phyloP scores from a whole-genome alignment of 2,888 invertebrate genomes.

The Campopleginae sp. region DNA sequence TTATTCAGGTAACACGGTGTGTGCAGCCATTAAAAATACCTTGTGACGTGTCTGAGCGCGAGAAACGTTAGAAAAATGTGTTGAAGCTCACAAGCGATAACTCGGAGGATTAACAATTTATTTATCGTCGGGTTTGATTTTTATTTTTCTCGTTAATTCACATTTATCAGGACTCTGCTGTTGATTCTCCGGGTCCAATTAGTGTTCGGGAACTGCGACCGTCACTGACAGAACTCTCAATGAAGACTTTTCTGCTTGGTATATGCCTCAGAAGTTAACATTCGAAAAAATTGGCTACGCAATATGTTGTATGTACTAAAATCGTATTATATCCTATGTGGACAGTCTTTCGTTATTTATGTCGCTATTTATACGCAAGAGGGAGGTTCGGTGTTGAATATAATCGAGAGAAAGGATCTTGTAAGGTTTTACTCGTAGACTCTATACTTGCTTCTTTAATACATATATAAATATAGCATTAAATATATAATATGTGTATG shows the following conservation, averaged over 20 bases:
- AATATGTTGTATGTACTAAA: conserved; percentile 14
- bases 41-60: neutral
- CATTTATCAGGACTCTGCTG: neutral
- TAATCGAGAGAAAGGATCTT: conserved; percentile 66
- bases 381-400: conserved; percentile 44
- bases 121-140: neutral
- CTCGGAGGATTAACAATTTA: neutral
- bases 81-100: neutral
- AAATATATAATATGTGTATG: conserved; percentile 21
- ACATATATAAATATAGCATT: neutral
- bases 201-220: neutral
- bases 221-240: neutral
- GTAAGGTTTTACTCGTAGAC: conserved; percentile 49
- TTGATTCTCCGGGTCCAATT: neutral
- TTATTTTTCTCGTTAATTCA: neutral
- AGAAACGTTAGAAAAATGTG: neutral
- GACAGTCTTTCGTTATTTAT: conserved; percentile 61
- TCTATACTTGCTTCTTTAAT: neutral
- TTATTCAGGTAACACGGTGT: conserved; percentile 24
- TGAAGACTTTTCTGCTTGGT: neutral
- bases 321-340: conserved; percentile 50
- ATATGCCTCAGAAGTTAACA: neutral
- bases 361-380: conserved; percentile 55
- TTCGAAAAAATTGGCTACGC: neutral
- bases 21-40: conserved; percentile 11